Evolutionary conservation across 2,113 vertebrate species (phyloP), one percentile per base, ranked within the genome.

Genomic region (Dromas ardeola): DNA sequence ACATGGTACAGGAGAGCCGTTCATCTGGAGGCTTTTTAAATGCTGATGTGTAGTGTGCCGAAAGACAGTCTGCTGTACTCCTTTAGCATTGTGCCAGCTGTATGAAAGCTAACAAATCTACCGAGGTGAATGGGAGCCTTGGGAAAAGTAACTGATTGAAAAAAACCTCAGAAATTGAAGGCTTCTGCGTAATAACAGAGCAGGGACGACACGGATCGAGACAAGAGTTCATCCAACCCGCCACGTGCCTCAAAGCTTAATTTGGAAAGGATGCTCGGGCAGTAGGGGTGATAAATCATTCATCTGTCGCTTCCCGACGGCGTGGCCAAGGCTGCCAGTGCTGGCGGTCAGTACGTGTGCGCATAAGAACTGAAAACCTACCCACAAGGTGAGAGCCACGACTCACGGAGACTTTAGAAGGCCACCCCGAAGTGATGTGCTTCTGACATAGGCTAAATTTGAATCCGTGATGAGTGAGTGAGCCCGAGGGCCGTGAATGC

Each of bases 261-360:
- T 72, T 79, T 43, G 71, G 70, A 67, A 78, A 69, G 70, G 36
- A 36, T 89, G 73, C 49, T 22, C 15, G 53, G 62, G 74, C 49
- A 90, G 55, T 38, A 49, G 69, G 84, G 62, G 70, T 53, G 89
- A 85, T 29, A 67, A 88, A 79, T 87, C 93, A 96, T 88, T 89
- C 89, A 59, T 27, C 4, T 49, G 78, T 92, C 50, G 21, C 74
- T 80, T 65, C 66, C 42, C 23, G 52, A 59, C 8, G 25, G 53
- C 63, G 47, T 78, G 2, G 25, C 69, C 83, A 56, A 81, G 88
- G 88, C 73, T 92, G 74, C 81, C 84, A 62, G 53, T 15, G 74
- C 82, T 63, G 52, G 66, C 2, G 1, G 47, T 30, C 2, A 1
- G 61, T 26, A 36, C 3, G 6, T 88, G 93, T 95, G 92, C 71